Evolutionary conservation across 2,888 invertebrate genomes (phyloP), one percentile per base, ranked within the genome.

Genomic region (Allacma fusca): DNA sequence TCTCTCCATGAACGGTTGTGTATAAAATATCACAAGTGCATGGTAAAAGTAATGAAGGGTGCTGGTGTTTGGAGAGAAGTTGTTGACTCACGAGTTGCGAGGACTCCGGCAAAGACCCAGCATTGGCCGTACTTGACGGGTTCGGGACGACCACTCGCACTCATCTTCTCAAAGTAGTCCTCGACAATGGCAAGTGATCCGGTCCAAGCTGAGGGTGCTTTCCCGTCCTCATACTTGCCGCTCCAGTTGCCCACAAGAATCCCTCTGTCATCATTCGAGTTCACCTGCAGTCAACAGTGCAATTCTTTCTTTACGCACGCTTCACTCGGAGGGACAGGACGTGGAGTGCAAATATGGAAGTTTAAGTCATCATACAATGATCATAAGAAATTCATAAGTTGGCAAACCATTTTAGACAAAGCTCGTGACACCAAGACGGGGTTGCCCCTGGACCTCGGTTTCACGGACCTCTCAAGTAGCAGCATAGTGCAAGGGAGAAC

Each of bases 41-140:
- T n/a, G n/a, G n/a, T n/a, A n/a, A n/a, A n/a, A n/a, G n/a, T n/a
- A n/a, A n/a, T n/a, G n/a, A n/a, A n/a, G n/a, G n/a, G n/a, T n/a
- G n/a, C n/a, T n/a, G n/a, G n/a, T n/a, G n/a, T n/a, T n/a, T n/a
- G n/a, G n/a, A n/a, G n/a, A n/a, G 34, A 34, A 34, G 34, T 34
- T 34, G 34, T 34, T 34, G 26, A 85, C 88, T 87, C 87, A 93
- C 93, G 89, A 80, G 97, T 94, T 0, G 95, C 93, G 70, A 96
- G 87, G 24, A 97, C 93, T 0, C 96, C 97, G 1, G 96, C 92
- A 85, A 96, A 97, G 4, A 96, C 95, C 96, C 96, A 97, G 86
- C 97, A 97, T 85, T 97, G 97, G 0, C 95, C 97, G 86, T 93
- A 98, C 87, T 94, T 95, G 0, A 97, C 95, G 0, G 96, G 93